Conservation (phyloP, 2,888 invertebrate genomes). For the Odontothrips loti region DNA sequence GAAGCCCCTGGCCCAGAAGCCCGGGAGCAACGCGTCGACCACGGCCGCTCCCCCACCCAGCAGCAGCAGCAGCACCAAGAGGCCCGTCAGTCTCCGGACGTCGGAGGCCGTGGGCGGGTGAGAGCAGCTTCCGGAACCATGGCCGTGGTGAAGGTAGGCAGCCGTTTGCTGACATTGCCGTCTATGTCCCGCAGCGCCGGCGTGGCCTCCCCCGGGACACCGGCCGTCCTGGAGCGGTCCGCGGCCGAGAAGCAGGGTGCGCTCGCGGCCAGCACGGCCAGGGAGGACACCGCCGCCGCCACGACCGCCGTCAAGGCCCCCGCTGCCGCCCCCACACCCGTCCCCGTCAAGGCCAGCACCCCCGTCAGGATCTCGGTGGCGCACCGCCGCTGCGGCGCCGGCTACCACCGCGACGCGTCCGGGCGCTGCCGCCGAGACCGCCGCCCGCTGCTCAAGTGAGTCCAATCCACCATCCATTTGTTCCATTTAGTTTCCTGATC, state of each 20-base stretch:
- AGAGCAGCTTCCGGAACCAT: too few relatives aligned
- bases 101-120: slow-evolving; percentile 11
- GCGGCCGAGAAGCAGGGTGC: background rate
- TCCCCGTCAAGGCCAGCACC: background rate
- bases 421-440: slow-evolving; percentile 44
- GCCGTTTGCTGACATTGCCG: too few relatives aligned
- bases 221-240: background rate
- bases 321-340: slow-evolving; percentile 21
- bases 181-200: background rate
- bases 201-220: background rate
- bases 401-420: slow-evolving; percentile 43
- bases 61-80: slow-evolving; percentile 30
- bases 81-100: background rate
- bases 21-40: slow-evolving; percentile 39
- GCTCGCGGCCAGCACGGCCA: background rate
- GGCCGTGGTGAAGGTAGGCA: too few relatives aligned
- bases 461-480: background rate
- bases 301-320: slow-evolving; percentile 28
- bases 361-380: slow-evolving; percentile 31
- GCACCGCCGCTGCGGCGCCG: slow-evolving; percentile 41
- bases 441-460: background rate
- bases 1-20: slow-evolving; percentile 51
- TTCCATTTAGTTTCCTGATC: too few relatives aligned
- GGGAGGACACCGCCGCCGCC: background rate
- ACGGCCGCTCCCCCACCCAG: slow-evolving; percentile 28